Evolutionary conservation across 2,888 invertebrate genomes (phyloP).

Genomic region (Zaprionus obscuricornis): DNA sequence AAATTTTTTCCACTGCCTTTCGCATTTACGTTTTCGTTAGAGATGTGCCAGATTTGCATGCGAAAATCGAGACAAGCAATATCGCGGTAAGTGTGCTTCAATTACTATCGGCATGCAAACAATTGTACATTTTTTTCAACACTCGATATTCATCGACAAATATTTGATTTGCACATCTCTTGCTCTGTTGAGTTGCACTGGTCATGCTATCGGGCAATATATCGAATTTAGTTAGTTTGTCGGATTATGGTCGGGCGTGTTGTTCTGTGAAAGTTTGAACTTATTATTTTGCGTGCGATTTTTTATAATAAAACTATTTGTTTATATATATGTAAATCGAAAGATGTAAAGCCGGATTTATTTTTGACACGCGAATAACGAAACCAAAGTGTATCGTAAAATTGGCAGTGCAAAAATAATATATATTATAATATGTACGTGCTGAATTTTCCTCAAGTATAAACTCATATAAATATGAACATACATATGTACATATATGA

Average conservation of each 20-base stretch:
- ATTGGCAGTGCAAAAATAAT: slow-evolving; percentile 24
- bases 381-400: slow-evolving; percentile 24
- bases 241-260: slow-evolving; percentile 50
- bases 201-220: slow-evolving; percentile 21
- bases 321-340: slow-evolving; percentile 24
- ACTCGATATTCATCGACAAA: background rate
- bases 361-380: slow-evolving; percentile 16
- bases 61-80: slow-evolving; percentile 8
- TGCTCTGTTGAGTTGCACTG: slow-evolving; percentile 10
- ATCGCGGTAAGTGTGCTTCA: slow-evolving; percentile 7
- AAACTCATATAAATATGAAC: background rate
- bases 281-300: slow-evolving; percentile 19
- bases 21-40: slow-evolving; percentile 58
- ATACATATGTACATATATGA: slow-evolving; percentile 19
- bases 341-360: slow-evolving; percentile 41
- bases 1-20: slow-evolving; percentile 54
- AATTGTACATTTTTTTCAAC: slow-evolving; percentile 1
- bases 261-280: slow-evolving; percentile 37
- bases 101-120: no score
- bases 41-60: slow-evolving; percentile 27
- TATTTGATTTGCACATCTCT: slow-evolving; percentile 17
- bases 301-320: slow-evolving; percentile 25
- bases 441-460: slow-evolving; percentile 31
- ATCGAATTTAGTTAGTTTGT: slow-evolving; percentile 48
- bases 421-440: no score